Evolutionary conservation across 2,797 vertebrate genomes (phyloP), one percentile per base, ranked within the genome.

Genomic region (Vultur gryphus): DNA sequence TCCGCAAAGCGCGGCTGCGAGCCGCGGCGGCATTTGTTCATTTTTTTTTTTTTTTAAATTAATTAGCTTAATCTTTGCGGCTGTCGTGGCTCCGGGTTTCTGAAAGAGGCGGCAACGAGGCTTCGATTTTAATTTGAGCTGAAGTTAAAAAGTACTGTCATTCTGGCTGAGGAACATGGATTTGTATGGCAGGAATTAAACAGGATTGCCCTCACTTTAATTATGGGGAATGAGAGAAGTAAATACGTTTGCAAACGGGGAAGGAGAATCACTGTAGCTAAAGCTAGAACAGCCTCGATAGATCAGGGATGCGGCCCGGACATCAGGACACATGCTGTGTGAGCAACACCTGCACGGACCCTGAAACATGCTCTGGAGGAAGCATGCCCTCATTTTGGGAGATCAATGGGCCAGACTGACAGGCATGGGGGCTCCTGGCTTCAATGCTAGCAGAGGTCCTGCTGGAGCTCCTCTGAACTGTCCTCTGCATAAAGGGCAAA

Each of bases 281-380:
- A 72, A 89, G 23, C 51, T 28, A 11, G 44, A 73, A 67, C 15
- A 66, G 48, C 44, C 49, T 66, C 2, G 8, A 4, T 13, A 44
- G 21, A 35, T 33, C 29, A 26, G n/a, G 39, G 43, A 13, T 17
- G 31, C 8, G 4, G 39, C 37, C 31, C 1, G 1, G 48, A 13
- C 2, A 7, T 3, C 3, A 3, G 57, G 62, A 17, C 23, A 1
- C 5, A 3, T 0, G 0, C 14, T 54, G 13, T 2, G 0, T 35
- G 43, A 12, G 37, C 39, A 10, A 21, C 9, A 15, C 54, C 41
- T 14, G 35, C 35, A 11, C 39, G 33, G 71, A 44, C 11, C 26
- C 31, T 33, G 48, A 35, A 51, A 71, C 21, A 28, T 0, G 0
- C 11, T 16, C 23, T 9, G 76, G 26, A 20, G n/a, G 26, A 52